These are phyloP conservation scores for Anguilla japonica DNA, from an alignment of 2,113 vertebrate genomes.

Conservation along the genomic window DNA sequence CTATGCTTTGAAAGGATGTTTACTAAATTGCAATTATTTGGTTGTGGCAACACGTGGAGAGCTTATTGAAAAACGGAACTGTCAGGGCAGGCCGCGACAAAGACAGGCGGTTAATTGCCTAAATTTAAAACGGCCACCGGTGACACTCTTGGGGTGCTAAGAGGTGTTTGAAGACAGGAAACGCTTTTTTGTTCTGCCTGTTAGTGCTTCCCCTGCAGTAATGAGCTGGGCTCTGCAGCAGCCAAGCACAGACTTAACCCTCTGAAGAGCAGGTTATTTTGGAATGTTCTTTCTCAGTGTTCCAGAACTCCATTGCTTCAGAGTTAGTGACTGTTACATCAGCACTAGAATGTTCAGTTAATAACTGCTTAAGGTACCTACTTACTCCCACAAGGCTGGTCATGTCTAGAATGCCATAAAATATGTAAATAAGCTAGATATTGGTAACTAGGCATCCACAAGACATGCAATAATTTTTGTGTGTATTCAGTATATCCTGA, in stretches of 20 bases:
- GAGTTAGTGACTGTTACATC: too few species aligned
- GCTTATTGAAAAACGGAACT: not conserved
- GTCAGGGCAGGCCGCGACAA: not conserved
- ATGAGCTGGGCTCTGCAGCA: not conserved
- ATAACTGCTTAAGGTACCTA: too few species aligned
- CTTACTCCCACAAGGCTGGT: too few species aligned
- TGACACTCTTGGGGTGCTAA: not conserved
- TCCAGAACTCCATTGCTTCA: too few species aligned
- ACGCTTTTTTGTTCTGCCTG: not conserved
- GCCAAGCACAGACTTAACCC: not conserved
- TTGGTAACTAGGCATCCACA: too few species aligned
- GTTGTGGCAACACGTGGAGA: not conserved
- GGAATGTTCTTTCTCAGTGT: too few species aligned
- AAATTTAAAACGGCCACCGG: not conserved
- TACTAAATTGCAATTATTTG: constrained; percentile 23
- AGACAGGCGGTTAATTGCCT: not conserved
- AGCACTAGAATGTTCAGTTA: too few species aligned
- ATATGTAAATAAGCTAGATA: too few species aligned
- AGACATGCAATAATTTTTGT: not conserved
- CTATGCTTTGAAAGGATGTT: not conserved
- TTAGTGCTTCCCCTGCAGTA: not conserved
- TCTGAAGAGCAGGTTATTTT: too few species aligned
- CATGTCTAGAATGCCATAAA: too few species aligned
- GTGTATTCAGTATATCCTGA: not conserved
- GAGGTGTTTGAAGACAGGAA: not conserved